A percentile compares a stretch with the other conserved stretches of the same genome.
These are phyloP conservation scores for Listrodromus nycthemerus DNA, from an alignment of 2,888 invertebrate species.

Conservation along the genomic window DNA sequence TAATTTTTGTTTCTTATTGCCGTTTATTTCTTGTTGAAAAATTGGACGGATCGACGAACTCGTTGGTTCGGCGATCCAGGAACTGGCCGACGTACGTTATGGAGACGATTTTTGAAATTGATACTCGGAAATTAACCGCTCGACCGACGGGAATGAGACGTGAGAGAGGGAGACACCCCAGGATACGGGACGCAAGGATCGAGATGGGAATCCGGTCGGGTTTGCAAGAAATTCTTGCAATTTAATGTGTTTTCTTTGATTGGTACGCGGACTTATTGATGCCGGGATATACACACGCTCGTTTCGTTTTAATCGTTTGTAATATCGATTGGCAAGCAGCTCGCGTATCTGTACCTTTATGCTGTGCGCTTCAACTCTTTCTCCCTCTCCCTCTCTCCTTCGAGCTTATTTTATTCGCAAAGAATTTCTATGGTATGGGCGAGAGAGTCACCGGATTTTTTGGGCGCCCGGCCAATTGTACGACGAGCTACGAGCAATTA, in stretches of 20 bases:
- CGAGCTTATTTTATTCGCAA: conserved; percentile 5
- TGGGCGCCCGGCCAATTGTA: conserved; percentile 6
- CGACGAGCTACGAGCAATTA: conserved; percentile 20
- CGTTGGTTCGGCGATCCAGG: conserved; percentile 3
- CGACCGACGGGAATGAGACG: conserved; percentile 55
- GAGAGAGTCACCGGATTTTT: conserved; percentile 47
- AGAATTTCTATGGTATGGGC: conserved; percentile 48
- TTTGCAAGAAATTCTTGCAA: conserved; percentile 82
- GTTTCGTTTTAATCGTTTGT: conserved; percentile 70
- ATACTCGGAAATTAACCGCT: conserved; percentile 62
- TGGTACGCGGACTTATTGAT: conserved; percentile 80
- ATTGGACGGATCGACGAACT: background rate
- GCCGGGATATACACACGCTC: conserved; percentile 77
- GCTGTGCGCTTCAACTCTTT: conserved; percentile 17
- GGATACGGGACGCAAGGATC: conserved; percentile 60
- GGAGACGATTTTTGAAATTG: conserved; percentile 39
- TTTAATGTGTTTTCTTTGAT: conserved; percentile 83
- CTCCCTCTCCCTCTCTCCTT: conserved; percentile 4
- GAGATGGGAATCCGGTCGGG: conserved; percentile 75
- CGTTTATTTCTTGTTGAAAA: conserved; percentile 12
- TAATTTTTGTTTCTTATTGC: background rate
- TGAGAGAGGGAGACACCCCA: conserved; percentile 32
- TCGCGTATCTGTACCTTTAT: conserved; percentile 73
- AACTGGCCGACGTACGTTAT: conserved; percentile 17
- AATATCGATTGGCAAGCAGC: conserved; percentile 78